Evolutionary conservation across 2,113 vertebrate genomes (phyloP).

Genomic region (Charina bottae): DNA sequence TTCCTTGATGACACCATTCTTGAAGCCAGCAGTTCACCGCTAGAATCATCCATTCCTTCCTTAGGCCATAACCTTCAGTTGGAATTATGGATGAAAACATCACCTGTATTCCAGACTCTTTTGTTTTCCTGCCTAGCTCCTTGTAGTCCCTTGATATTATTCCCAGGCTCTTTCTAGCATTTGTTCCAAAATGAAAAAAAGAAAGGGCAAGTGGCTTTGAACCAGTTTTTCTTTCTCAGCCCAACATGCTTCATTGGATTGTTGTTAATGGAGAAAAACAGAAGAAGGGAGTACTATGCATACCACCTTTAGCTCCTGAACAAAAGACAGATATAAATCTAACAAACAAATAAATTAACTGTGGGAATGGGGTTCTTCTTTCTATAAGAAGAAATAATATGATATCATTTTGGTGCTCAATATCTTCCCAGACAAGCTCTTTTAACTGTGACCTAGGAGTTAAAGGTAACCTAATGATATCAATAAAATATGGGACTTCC

Average conservation of each 20-base stretch:
- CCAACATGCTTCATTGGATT: background rate
- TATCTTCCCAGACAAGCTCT: background rate
- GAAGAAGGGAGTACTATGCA: background rate
- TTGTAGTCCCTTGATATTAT: background rate
- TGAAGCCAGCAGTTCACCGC: background rate
- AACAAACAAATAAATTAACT: background rate
- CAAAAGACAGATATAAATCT: background rate
- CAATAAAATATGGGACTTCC: background rate
- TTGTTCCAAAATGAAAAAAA: background rate
- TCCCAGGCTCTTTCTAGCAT: background rate
- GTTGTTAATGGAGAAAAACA: background rate
- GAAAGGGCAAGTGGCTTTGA: background rate
- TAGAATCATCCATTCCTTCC: background rate
- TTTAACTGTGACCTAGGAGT: background rate
- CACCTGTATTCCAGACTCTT: background rate
- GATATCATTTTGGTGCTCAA: background rate
- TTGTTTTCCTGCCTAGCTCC: background rate
- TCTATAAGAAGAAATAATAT: background rate
- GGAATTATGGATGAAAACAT: background rate
- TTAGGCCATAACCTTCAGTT: background rate
- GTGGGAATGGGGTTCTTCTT: background rate
- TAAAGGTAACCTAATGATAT: background rate
- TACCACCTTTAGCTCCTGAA: background rate
- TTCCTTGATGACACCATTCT: background rate
- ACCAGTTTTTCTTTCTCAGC: background rate